Evolutionary conservation across 2,888 invertebrate genomes (phyloP), one percentile per base, ranked within the genome.

Genomic region (Creontiades dilutus): DNA sequence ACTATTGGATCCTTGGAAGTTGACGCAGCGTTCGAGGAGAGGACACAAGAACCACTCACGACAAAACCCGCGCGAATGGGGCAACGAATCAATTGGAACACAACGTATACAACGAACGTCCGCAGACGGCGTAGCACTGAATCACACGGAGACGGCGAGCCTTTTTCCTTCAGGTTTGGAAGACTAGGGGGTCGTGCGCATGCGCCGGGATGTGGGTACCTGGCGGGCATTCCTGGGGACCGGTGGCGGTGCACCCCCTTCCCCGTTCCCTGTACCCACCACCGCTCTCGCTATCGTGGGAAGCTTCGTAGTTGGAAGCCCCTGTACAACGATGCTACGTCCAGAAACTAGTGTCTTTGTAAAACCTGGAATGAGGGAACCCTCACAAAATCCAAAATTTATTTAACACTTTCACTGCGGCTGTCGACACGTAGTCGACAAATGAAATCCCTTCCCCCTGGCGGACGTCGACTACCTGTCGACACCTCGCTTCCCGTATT

Each of bases 121-220:
- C 78, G 28, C 68, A 19, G 78, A 78, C 78, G 78, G 78, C 78
- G 78, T 13, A 78, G 78, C 47, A 78, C 78, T 78, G 78, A 78
- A 46, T 16, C 78, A 37, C 37, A 16, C 12, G 28, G 75, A 2
- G 19, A 52, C 80, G 37, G 37, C 47, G n/a, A 14, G 81, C 46
- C 27, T 81, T 81, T 47, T 52, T 23, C 55, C 52, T 84, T 84
- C 55, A 55, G 52, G 85, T 85, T 85, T 1, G 85, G 23, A 23
- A 46, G 37, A 13, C 23, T 16, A 57, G 19, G 85, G 55, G 84
- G 85, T 16, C 28, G 27, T 37, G 85, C 85, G 85, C 85, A 85
- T 85, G 85, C 85, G 85, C 85, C 23, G 85, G 52, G 61, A 28
- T 46, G 46, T 78, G 46, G 37, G 37, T 37, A 37, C 78, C 78